A percentile compares a stretch with the other conserved stretches of the same genome.
These are phyloP conservation scores for Carduelis carduelis DNA, from an alignment of 2,797 vertebrate genomes.

Conservation along the genomic window DNA sequence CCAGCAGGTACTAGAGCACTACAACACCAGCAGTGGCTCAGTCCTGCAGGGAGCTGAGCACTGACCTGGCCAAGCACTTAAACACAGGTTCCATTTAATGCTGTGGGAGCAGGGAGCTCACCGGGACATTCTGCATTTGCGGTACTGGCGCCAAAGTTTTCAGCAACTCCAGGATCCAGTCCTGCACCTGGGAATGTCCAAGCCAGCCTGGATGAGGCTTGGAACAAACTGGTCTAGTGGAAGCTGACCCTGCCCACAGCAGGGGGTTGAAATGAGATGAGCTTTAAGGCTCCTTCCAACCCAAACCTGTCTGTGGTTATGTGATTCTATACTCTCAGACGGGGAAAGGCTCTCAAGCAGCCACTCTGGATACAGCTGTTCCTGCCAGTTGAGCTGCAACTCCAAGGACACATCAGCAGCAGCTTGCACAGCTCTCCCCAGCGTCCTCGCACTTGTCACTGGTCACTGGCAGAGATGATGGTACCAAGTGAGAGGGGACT, in stretches of 20 bases:
- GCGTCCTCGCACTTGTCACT: background rate
- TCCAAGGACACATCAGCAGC: background rate
- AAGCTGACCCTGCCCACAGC: background rate
- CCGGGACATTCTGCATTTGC: rapidly evolving
- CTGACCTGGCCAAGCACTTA: background rate
- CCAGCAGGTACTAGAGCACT: background rate
- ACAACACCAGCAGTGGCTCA: background rate
- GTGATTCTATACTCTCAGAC: background rate
- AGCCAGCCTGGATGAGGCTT: background rate
- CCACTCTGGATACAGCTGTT: background rate
- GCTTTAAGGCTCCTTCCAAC: background rate
- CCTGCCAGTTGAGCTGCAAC: background rate
- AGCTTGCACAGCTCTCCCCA: background rate
- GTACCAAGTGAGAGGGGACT: background rate
- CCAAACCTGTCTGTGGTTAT: background rate
- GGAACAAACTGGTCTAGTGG: background rate
- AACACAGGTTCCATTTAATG: background rate
- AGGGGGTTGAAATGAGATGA: background rate
- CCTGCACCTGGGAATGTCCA: background rate
- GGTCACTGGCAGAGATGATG: background rate
- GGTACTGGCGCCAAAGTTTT: background rate
- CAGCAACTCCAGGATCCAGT: background rate
- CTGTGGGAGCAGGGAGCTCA: background rate
- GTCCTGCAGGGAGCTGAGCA: background rate
- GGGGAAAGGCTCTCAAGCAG: background rate